These are phyloP conservation scores for Conus ventricosus DNA, from an alignment of 1,140 invertebrate species.

Conservation along the genomic window DNA sequence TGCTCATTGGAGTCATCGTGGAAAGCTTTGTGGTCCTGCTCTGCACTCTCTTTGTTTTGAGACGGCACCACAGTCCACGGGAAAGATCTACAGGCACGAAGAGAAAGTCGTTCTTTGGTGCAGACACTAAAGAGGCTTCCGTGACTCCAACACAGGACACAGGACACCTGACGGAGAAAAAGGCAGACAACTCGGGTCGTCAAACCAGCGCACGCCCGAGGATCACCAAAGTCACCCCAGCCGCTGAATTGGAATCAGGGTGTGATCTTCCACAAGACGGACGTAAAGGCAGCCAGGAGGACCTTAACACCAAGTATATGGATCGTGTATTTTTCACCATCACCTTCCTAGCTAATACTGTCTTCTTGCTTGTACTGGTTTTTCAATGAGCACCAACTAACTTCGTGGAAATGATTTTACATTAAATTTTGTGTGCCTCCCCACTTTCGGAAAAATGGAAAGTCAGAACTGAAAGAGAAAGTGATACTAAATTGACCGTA, in stretches of 20 bases:
- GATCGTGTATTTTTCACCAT: not conserved
- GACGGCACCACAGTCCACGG: not conserved
- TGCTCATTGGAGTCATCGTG: conserved; percentile 8
- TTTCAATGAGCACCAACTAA: not conserved
- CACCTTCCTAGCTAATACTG: not conserved
- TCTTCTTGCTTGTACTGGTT: conserved; percentile 1
- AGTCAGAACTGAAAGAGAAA: no score
- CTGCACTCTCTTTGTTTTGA: conserved; percentile 19
- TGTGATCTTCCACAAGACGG: not conserved
- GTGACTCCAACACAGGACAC: not conserved
- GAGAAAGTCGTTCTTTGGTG: no score
- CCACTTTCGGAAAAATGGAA: no score
- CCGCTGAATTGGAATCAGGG: not conserved
- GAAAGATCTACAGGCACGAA: no score
- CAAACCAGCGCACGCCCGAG: not conserved
- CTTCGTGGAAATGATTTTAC: not conserved
- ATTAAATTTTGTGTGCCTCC: no score
- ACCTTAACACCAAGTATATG: not conserved
- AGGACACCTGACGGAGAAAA: not conserved
- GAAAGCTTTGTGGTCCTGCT: conserved; percentile 17
- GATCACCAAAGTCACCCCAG: not conserved
- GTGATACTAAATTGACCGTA: no score
- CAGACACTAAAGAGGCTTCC: not conserved
- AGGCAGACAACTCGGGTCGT: not conserved
- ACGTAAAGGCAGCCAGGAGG: not conserved